Evolutionary conservation across 2,888 invertebrate species (phyloP), one percentile per base, ranked within the genome.

Genomic region (Lithophane socia): DNA sequence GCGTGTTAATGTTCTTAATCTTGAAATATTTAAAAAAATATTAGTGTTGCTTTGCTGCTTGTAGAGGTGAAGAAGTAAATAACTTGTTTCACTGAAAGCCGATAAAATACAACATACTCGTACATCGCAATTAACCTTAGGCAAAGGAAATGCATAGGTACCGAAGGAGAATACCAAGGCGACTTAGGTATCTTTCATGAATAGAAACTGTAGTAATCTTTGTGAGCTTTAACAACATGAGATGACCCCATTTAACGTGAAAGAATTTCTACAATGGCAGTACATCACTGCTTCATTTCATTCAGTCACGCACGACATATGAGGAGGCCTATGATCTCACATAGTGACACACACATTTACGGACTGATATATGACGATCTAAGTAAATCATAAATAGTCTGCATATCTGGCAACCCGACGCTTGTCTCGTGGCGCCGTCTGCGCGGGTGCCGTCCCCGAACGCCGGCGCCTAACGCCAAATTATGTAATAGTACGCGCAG

Each of bases 401-500:
- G 71, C 76, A 73, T 77, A 71, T 67, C 79, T 86, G 82, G 88
- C 87, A 87, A 86, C 83, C 75, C 87, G 73, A 82, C 75, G 80
- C 67, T 85, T 76, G 85, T 85, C 77, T 77, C 74, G 71, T 83
- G 88, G 87, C 87, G 87, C 87, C 87, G 87, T 83, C 88, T 88
- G 87, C 86, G 87, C 88, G 18, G 77, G 85, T 83, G 86, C 86
- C 83, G 84, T 70, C 75, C 80, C 86, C 88, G 76, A 82, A 85
- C 86, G 87, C 85, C 83, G 91, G 87, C 91, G 90, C 89, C 89
- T 85, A 78, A 72, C 83, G 79, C 84, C 86, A 88, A 89, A 90
- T 91, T 91, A 91, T 89, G 88, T 88, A 90, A 91, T 87, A 84
- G 81, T 80, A 86, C 76, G 83, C 79, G 66, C 75, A 82, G 81